These are phyloP conservation scores for Ailuropoda melanoleuca DNA, from an alignment of 2,113 vertebrate species.

Conservation along the genomic window DNA sequence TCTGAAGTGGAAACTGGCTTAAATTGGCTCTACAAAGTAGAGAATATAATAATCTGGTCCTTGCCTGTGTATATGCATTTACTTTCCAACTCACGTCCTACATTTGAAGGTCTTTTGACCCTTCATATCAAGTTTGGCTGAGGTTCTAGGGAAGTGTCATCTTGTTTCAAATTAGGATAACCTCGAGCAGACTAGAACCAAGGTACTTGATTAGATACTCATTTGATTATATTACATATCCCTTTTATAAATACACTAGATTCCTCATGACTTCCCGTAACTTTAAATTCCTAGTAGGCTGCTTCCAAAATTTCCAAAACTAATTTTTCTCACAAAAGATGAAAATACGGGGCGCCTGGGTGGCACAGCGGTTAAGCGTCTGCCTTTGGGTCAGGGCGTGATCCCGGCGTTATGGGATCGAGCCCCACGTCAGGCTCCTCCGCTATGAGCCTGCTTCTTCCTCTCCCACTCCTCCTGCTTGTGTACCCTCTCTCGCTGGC, in stretches of 20 bases:
- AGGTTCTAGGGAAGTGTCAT: neutral
- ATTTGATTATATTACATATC: neutral
- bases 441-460: no score
- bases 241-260: neutral
- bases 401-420: no score
- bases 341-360: no score
- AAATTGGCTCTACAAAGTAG: neutral
- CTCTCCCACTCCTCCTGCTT: no score
- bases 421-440: no score
- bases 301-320: neutral
- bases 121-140: neutral
- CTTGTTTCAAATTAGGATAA: conserved; percentile 6
- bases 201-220: neutral
- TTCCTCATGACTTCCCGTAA: neutral
- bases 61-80: neutral
- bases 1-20: conserved; percentile 14
- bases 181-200: neutral
- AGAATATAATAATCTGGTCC: neutral
- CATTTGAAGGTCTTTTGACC: neutral
- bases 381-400: no score
- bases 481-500: no score
- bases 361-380: no score
- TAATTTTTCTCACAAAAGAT: neutral
- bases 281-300: neutral
- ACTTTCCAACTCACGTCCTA: neutral